Conservation (phyloP, 2,797 vertebrate genomes). For the Xiphophorus birchmanni region DNA sequence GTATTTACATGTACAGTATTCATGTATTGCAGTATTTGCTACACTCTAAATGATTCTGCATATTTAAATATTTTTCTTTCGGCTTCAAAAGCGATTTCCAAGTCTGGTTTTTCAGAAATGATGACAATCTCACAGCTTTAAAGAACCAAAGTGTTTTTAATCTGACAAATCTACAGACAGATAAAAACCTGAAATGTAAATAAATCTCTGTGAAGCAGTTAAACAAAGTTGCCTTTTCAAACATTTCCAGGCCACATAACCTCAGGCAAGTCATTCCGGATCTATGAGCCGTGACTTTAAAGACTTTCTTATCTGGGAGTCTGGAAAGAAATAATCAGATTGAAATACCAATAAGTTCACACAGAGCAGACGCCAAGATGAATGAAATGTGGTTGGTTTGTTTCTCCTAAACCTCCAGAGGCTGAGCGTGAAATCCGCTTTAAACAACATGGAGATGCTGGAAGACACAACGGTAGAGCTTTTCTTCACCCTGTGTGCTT, state of each 20-base stretch:
- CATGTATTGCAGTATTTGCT: no score
- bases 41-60: not conserved
- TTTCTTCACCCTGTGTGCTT: not conserved
- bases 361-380: not conserved
- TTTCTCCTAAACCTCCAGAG: not conserved
- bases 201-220: not conserved
- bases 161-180: not conserved
- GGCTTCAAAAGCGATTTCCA: not conserved
- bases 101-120: not conserved
- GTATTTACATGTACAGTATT: not conserved
- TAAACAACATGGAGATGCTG: not conserved
- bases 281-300: not conserved
- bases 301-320: constrained; percentile 5
- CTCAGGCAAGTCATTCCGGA: constrained; percentile 1
- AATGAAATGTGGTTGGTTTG: not conserved
- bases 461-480: not conserved
- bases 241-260: not conserved
- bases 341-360: not conserved
- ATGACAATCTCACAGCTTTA: not conserved
- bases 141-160: not conserved
- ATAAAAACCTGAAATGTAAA: not conserved
- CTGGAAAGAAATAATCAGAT: constrained; percentile 9
- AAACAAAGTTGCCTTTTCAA: not conserved
- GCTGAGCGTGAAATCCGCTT: not conserved
- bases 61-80: not conserved